A percentile compares a stretch with the other conserved stretches of the same genome.
phyloP scores from a whole-genome alignment of 2,888 invertebrate genomes.

The Atethmia centrago region DNA sequence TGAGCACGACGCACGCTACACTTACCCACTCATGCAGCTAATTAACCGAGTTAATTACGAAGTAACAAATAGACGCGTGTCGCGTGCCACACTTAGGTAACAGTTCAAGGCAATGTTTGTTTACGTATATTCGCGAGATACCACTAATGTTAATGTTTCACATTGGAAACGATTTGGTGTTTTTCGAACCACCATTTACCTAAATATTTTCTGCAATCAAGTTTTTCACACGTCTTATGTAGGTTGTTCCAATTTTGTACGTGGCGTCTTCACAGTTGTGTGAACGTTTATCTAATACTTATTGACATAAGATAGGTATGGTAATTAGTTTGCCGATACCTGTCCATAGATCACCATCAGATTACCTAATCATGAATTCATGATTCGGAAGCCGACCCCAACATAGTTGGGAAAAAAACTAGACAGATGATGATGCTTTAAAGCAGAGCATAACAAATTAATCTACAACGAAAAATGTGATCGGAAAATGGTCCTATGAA shows the following conservation, averaged over 20 bases:
- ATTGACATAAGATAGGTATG: conserved; percentile 14
- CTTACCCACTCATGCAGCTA: conserved; percentile 67
- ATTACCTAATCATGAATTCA: not conserved
- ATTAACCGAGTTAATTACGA: conserved; percentile 70
- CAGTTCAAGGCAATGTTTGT: conserved; percentile 77
- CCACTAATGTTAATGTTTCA: conserved; percentile 24
- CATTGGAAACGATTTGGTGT: conserved; percentile 33
- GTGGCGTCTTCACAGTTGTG: not conserved
- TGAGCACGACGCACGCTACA: conserved; percentile 67
- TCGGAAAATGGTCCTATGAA: not conserved
- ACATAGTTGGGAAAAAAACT: too few species aligned
- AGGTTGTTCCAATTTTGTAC: conserved; percentile 11
- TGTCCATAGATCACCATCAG: not conserved
- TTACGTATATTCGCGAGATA: conserved; percentile 65
- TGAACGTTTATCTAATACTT: conserved; percentile 19
- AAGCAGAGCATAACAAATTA: not conserved
- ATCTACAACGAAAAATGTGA: not conserved
- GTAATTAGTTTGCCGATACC: not conserved
- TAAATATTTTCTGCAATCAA: conserved; percentile 27
- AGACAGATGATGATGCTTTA: not conserved
- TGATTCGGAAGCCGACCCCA: too few species aligned
- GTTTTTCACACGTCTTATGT: conserved; percentile 28
- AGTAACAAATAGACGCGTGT: conserved; percentile 70
- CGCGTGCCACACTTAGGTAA: conserved; percentile 61
- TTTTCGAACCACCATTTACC: not conserved